These are phyloP conservation scores for Zaprionus taronus DNA, from an alignment of 1,140 invertebrate genomes.

Conservation along the genomic window DNA sequence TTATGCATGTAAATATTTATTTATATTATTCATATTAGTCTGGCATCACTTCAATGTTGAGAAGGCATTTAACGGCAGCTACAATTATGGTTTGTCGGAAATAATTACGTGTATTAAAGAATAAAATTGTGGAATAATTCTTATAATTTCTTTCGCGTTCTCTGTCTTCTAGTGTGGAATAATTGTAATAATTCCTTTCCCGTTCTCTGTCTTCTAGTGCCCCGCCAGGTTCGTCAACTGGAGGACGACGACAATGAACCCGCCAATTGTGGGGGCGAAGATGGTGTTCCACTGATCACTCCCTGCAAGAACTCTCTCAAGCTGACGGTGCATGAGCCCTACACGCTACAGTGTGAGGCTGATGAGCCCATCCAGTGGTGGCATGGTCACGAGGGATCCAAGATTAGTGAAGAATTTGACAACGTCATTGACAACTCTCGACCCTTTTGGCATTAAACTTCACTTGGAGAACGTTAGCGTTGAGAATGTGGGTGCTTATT, in stretches of 20 bases:
- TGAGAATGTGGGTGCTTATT: conserved; percentile 87
- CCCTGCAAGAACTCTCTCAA: conserved; percentile 85
- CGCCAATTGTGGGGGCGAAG: conserved; percentile 59
- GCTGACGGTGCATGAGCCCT: conserved; percentile 84
- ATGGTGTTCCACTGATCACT: conserved; percentile 84
- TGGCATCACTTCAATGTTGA: not conserved
- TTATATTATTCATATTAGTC: not conserved
- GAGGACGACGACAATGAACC: conserved; percentile 24
- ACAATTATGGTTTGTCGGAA: not conserved
- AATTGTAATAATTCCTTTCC: conserved; percentile 8
- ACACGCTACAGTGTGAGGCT: conserved; percentile 85
- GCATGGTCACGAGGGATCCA: conserved; percentile 42
- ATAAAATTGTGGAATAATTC: conserved; percentile 10
- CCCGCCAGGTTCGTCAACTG: conserved; percentile 27
- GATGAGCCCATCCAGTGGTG: conserved; percentile 85
- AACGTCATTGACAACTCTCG: conserved; percentile 74
- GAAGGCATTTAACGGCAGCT: not conserved
- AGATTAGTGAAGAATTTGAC: conserved; percentile 13
- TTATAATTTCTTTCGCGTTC: conserved; percentile 5
- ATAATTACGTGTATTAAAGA: conserved; percentile 10
- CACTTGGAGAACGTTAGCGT: conserved; percentile 84
- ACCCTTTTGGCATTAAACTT: conserved; percentile 83
- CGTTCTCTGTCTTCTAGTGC: conserved; percentile 34
- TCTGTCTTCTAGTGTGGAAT: conserved; percentile 29
- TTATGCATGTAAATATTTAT: not conserved